Base-by-base conservation (phyloP, 2,797 vertebrate genomes). In the Sternotherus odoratus region DNA sequence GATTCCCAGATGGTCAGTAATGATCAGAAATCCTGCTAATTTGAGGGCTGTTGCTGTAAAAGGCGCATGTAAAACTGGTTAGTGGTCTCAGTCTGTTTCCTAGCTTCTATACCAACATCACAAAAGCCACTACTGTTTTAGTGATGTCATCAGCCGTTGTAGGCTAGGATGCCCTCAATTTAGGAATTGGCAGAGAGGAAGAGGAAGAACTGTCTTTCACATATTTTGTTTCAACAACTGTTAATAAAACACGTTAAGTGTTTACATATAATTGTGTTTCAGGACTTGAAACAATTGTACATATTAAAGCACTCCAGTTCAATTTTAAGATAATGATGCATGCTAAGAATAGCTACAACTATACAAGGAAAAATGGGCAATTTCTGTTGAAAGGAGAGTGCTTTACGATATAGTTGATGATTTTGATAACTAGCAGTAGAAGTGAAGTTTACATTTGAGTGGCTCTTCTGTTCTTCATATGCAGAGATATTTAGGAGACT, bases 391-490 rank as follows among this genome's bases (percentile, higher is more conserved):
- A 79, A 17, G 87, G 85, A 93, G 91, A 63, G 43, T 33, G 46
- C 43, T 91, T 94, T 87, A 78, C 49, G 63, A 13, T 86, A 82
- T 94, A 91, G 95, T 95, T 95, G 95, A 91, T 94, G 63, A 23
- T 72, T 95, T 90, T 92, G 80, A 54, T 87, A 83, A 75, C 80
- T 94, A 92, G 87, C 90, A 84, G 51, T 82, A 16, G 53, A 90
- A 81, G 81, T 46, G 30, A 91, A 91, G 69, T 94, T 95, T 95
- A 80, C 78, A 83, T 96, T 93, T 77, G 85, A 66, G 90, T 93
- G 91, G 88, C 86, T 51, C 39, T 88, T 94, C 92, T 88, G 48
- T 88, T 46, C 5, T 36, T 93, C 78, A 83, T 69, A 50, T 63
- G 66, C 1, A 91, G 83, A 87, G 91, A 66, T 12, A 12, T 54